A percentile compares a stretch with the other conserved stretches of the same genome.
Evolutionary conservation across 2,888 invertebrate genomes (phyloP).

Genomic region (Alloscopus bannaensis): DNA sequence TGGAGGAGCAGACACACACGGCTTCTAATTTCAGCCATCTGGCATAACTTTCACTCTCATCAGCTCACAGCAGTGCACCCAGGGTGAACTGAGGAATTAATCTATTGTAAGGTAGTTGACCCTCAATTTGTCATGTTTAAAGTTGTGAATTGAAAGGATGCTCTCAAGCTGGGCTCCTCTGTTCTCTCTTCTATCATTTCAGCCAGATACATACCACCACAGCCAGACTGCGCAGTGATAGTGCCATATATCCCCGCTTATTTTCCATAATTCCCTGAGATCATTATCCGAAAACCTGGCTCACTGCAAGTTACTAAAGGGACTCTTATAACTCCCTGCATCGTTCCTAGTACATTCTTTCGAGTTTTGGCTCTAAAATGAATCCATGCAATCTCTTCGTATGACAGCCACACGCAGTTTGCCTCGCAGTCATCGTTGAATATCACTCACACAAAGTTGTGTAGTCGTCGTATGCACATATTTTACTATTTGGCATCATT

Average conservation of each 20-base stretch:
- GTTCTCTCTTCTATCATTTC: not conserved
- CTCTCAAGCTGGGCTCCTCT: slow-evolving; percentile 4
- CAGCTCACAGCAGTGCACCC: not conserved
- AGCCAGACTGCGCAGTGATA: not conserved
- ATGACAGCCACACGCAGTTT: slow-evolving; percentile 12
- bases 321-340: too few relatives aligned
- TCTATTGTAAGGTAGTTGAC: slow-evolving; percentile 56
- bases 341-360: too few relatives aligned
- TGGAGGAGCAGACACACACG: not conserved
- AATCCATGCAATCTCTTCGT: slow-evolving; percentile 28
- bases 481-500: too few relatives aligned
- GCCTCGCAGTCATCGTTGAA: slow-evolving; percentile 20
- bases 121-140: slow-evolving; percentile 61
- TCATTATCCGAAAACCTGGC: slow-evolving; percentile 22
- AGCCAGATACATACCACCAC: not conserved
- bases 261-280: slow-evolving; percentile 31
- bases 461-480: too few relatives aligned
- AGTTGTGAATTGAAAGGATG: slow-evolving; percentile 36
- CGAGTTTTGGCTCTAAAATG: slow-evolving; percentile 6
- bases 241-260: slow-evolving; percentile 1
- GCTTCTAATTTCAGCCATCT: not conserved
- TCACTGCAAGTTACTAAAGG: not conserved
- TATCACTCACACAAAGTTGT: too few relatives aligned
- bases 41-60: slow-evolving; percentile 17
- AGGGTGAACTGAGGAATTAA: slow-evolving; percentile 49